Evolutionary conservation across 2,113 vertebrate genomes (phyloP), one percentile per base, ranked within the genome.

Genomic region (Hyperoodon ampullatus): DNA sequence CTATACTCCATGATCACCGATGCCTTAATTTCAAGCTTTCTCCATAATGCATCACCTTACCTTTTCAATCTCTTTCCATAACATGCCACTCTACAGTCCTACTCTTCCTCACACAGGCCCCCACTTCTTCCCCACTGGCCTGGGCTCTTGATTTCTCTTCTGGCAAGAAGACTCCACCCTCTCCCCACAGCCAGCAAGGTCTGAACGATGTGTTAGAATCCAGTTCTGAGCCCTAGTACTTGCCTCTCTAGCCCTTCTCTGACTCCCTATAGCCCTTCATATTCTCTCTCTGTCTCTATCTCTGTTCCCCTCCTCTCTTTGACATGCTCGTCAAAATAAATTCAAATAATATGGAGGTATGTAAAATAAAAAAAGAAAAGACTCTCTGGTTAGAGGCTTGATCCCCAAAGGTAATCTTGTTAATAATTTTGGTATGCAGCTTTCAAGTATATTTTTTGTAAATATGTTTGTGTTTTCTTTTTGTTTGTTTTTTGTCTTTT

Each of bases 361-460:
- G 50, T 39, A 94, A 96, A 90, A 68, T 6, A 35, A 53, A 89
- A 81, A 86, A 47, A 71, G 35, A 94, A 83, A 90, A 90, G 18
- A 6, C 10, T 9, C 16, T 86, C 18, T 44, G 60, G 3, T 75
- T 90, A 93, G 50, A 93, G 28, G 18, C 11, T 72, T 84, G 18
- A 66, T 94, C 39, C 60, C 39, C 14, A 90, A 70, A 72, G 24
- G 65, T 72, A 85, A 23, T 71, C 6, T 6, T 58, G 18, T 72
- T 88, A 81, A 80, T 87, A 92, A 94, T 72, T 39, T 8, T 23
- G 35, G 65, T 47, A 19, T n/a, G 4, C 5, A 90, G 72, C 21
- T 84, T 95, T 87, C 72, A 94, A 18, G 44, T 77, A 24, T 60
- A 86, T 77, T 47, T 91, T 91, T 90, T 70, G 80, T 10, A 60